phyloP scores from a whole-genome alignment of 2,113 vertebrate genomes.

The Butorides virescens region DNA sequence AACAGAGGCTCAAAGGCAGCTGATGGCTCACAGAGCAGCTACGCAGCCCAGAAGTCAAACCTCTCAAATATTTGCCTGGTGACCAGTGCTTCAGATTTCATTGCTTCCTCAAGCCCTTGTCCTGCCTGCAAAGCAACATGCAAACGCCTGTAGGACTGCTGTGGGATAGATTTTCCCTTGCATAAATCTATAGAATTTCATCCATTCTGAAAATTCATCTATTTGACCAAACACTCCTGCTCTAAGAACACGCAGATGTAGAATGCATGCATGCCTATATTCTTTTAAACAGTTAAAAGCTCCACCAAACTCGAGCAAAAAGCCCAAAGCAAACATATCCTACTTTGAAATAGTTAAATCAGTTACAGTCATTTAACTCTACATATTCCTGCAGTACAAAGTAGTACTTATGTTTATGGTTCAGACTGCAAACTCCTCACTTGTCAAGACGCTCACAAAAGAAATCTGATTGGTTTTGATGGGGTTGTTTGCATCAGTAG shows the following conservation, averaged over 20 bases:
- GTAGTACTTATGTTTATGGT: background rate
- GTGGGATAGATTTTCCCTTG: background rate
- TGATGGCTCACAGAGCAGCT: background rate
- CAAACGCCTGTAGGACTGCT: background rate
- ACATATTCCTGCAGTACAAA: background rate
- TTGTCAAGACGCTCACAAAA: background rate
- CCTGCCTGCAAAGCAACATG: background rate
- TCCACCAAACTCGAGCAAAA: background rate
- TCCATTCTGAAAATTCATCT: background rate
- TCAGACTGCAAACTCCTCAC: background rate
- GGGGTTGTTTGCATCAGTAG: background rate
- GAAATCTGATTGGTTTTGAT: background rate
- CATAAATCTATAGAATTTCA: background rate
- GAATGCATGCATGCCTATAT: background rate
- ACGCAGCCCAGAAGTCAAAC: background rate
- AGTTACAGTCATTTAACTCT: constrained; percentile 14
- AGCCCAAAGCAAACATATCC: background rate
- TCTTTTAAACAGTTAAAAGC: background rate
- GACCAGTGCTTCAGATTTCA: background rate
- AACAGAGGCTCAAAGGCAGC: background rate
- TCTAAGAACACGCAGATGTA: background rate
- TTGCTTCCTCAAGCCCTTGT: background rate
- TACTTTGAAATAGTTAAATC: background rate
- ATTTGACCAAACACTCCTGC: background rate
- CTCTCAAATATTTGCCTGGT: background rate